Conservation (phyloP, 2,888 invertebrate species). For the Tholera decimalis region DNA sequence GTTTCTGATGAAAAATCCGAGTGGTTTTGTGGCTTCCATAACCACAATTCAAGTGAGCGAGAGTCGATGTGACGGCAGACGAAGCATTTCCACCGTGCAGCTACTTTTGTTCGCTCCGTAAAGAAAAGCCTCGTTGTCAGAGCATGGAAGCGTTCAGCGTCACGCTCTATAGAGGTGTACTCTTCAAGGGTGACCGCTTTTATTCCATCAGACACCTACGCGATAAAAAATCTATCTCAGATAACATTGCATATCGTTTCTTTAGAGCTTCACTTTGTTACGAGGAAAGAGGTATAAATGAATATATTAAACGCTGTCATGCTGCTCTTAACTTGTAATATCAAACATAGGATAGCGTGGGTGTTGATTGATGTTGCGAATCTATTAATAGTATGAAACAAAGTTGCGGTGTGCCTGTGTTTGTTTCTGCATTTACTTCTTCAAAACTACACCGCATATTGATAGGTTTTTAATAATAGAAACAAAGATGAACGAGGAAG, state of each 20-base stretch:
- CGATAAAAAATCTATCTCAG: conserved; percentile 48
- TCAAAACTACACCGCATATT: too few species aligned
- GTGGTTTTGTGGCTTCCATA: conserved; percentile 14
- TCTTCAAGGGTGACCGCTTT: conserved; percentile 56
- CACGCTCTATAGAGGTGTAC: conserved; percentile 49
- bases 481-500: too few species aligned
- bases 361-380: not conserved
- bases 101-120: conserved; percentile 72
- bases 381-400: not conserved
- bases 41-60: conserved; percentile 14
- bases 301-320: not conserved
- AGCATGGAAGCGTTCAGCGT: conserved; percentile 48
- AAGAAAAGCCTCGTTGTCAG: conserved; percentile 69
- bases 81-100: conserved; percentile 52
- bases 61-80: conserved; percentile 2
- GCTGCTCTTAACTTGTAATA: not conserved
- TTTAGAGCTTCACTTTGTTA: conserved; percentile 31
- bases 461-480: too few species aligned
- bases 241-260: conserved; percentile 46
- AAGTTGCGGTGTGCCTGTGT: not conserved
- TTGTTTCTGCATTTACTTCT: too few species aligned
- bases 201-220: conserved; percentile 46
- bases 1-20: not conserved
- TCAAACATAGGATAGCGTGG: not conserved
- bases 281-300: not conserved